Evolutionary conservation across 2,888 invertebrate species (phyloP).

Genomic region (Ophion slaviceki): DNA sequence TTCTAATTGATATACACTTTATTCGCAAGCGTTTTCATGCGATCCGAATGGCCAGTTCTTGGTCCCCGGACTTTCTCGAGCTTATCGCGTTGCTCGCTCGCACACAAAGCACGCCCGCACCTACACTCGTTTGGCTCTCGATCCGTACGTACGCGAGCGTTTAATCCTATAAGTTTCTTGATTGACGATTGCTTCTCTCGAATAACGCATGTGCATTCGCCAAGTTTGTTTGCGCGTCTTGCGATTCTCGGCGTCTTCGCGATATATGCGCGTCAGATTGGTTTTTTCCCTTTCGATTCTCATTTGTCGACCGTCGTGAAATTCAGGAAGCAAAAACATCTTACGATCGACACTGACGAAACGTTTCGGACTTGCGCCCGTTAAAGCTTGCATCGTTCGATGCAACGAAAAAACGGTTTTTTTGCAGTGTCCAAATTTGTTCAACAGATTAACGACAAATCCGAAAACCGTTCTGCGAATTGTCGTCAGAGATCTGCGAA

Average conservation of each 20-base stretch:
- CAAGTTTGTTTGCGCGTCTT: slow-evolving; percentile 37
- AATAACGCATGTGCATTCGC: slow-evolving; percentile 40
- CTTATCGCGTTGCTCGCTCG: slow-evolving; percentile 57
- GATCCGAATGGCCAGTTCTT: slow-evolving; percentile 48
- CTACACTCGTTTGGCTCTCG: not conserved
- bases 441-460: too few relatives aligned
- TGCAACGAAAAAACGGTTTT: not conserved
- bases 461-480: too few relatives aligned
- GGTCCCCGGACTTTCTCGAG: slow-evolving; percentile 59
- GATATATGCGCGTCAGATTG: slow-evolving; percentile 26
- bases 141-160: slow-evolving; percentile 12
- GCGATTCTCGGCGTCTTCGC: not conserved
- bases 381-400: not conserved
- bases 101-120: slow-evolving; percentile 30
- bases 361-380: not conserved
- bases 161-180: slow-evolving; percentile 20
- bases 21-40: slow-evolving; percentile 43
- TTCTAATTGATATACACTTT: slow-evolving; percentile 5
- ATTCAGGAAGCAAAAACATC: slow-evolving; percentile 8
- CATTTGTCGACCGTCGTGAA: slow-evolving; percentile 2
- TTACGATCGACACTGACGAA: not conserved
- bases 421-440: not conserved
- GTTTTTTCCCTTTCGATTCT: slow-evolving; percentile 7
- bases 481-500: not conserved
- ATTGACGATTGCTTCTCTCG: slow-evolving; percentile 45